Evolutionary conservation across 2,888 invertebrate genomes (phyloP).

Genomic region (Sphaeridia pumilis): DNA sequence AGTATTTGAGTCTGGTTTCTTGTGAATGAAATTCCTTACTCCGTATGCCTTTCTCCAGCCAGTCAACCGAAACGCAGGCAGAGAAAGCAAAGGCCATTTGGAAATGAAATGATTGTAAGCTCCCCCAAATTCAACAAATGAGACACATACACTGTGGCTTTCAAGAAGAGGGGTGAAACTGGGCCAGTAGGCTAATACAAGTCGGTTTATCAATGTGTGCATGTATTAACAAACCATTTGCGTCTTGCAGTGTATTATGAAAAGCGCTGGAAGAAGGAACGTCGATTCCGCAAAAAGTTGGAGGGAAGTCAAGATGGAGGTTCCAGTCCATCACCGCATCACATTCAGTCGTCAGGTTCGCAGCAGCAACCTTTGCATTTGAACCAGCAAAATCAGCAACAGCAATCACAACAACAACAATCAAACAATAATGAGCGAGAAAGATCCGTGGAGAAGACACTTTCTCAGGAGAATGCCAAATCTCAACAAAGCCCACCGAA

Average conservation of each 20-base stretch:
- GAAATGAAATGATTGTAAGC: neutral
- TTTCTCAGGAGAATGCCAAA: slow-evolving; percentile 26
- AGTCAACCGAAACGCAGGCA: neutral
- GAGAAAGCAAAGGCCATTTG: neutral
- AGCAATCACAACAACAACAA: slow-evolving; percentile 22
- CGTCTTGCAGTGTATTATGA: slow-evolving; percentile 66
- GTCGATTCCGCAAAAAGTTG: slow-evolving; percentile 72
- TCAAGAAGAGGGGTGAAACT: neutral
- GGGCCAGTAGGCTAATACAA: neutral
- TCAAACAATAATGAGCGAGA: slow-evolving; percentile 6
- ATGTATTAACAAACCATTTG: too few species aligned
- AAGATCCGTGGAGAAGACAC: slow-evolving; percentile 1
- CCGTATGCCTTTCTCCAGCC: slow-evolving; percentile 1
- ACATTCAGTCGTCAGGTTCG: slow-evolving; percentile 9
- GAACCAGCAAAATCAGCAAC: slow-evolving; percentile 14
- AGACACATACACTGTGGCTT: neutral
- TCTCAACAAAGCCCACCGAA: slow-evolving; percentile 30
- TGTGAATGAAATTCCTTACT: slow-evolving; percentile 12
- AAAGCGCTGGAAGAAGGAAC: slow-evolving; percentile 78
- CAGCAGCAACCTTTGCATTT: slow-evolving; percentile 12
- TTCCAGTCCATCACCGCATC: slow-evolving; percentile 7
- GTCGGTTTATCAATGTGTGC: slow-evolving; percentile 1
- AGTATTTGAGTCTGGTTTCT: too few species aligned
- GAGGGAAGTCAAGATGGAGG: slow-evolving; percentile 42
- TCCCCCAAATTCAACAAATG: neutral